Conservation (phyloP, 2,797 vertebrate species). For the Hafferia zeledoni region DNA sequence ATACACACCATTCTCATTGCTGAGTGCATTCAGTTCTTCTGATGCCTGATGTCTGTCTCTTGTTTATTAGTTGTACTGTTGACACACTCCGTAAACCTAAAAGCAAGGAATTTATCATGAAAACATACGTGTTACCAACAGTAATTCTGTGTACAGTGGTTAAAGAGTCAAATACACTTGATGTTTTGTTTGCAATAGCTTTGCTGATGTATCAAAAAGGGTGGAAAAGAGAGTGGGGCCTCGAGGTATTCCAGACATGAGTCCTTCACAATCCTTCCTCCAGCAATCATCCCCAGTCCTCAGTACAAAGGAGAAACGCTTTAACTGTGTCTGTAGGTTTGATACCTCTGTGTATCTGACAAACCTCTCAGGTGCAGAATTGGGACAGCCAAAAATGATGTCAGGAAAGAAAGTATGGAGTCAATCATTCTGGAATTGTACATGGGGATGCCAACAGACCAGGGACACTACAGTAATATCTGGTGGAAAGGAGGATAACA, state of each 20-base stretch:
- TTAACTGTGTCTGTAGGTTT: not conserved
- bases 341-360: not conserved
- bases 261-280: not conserved
- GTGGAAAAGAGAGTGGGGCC: not conserved
- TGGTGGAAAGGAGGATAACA: not conserved
- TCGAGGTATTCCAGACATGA: not conserved
- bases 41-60: slow-evolving; percentile 26
- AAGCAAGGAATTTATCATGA: slow-evolving; percentile 45
- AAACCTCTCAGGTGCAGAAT: not conserved
- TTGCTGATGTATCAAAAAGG: not conserved
- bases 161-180: not conserved
- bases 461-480: not conserved
- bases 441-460: accelerated
- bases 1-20: slow-evolving; percentile 37
- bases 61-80: slow-evolving; percentile 43
- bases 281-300: not conserved
- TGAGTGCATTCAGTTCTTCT: slow-evolving; percentile 7
- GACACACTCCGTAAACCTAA: slow-evolving; percentile 29
- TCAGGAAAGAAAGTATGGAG: not conserved
- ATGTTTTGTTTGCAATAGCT: not conserved
- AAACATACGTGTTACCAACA: slow-evolving; percentile 33
- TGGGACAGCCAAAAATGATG: not conserved
- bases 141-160: not conserved
- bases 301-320: not conserved
- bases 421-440: not conserved